A percentile compares a stretch with the other conserved stretches of the same genome.
These are phyloP conservation scores for Myzus persicae DNA, from an alignment of 1,140 invertebrate genomes.

Conservation along the genomic window DNA sequence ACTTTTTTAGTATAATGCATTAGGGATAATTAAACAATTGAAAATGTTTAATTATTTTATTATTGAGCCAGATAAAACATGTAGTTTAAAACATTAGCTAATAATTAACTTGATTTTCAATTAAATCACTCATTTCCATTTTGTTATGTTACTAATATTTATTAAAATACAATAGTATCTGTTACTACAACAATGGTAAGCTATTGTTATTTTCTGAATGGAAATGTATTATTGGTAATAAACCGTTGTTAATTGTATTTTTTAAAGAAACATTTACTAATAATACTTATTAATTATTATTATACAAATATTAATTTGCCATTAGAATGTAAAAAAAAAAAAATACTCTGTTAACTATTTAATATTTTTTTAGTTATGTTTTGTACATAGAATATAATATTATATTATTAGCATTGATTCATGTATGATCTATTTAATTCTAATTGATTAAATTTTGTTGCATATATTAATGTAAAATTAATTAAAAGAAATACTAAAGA, in stretches of 20 bases:
- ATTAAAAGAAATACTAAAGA: not conserved
- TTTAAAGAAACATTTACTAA: slow-evolving; percentile 37
- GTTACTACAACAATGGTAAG: not conserved
- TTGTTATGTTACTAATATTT: slow-evolving; percentile 28
- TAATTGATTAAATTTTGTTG: not conserved
- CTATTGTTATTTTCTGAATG: slow-evolving; percentile 40
- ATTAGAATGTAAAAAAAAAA: slow-evolving; percentile 55
- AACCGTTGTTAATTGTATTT: slow-evolving; percentile 47
- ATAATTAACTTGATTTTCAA: not conserved
- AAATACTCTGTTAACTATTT: slow-evolving; percentile 54
- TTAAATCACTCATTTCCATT: slow-evolving; percentile 32
- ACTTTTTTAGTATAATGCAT: not conserved
- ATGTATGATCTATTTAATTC: not conserved
- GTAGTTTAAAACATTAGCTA: slow-evolving; percentile 10
- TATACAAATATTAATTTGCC: slow-evolving; percentile 54
- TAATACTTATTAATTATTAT: slow-evolving; percentile 39
- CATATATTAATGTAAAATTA: not conserved
- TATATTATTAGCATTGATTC: slow-evolving; percentile 32
- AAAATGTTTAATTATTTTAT: slow-evolving; percentile 5
- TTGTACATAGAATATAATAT: slow-evolving; percentile 54
- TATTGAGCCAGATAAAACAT: slow-evolving; percentile 13
- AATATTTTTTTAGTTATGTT: slow-evolving; percentile 57
- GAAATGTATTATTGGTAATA: slow-evolving; percentile 46
- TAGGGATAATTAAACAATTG: not conserved
- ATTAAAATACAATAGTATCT: slow-evolving; percentile 30